phyloP scores from a whole-genome alignment of 2,113 vertebrate genomes.

The Oplegnathus fasciatus region DNA sequence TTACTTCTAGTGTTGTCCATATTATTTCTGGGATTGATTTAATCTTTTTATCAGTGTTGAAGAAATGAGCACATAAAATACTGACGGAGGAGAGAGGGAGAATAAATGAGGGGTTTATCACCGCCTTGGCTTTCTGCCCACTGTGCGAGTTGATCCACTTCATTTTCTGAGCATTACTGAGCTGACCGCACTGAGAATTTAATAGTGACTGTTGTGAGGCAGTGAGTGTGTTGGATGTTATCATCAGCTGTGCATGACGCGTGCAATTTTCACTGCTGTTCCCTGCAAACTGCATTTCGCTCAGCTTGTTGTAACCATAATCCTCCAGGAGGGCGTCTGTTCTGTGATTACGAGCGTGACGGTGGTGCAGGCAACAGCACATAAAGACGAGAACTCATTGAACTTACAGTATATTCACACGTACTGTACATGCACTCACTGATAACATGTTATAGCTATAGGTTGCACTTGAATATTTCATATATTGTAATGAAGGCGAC shows the following conservation, averaged over 20 bases:
- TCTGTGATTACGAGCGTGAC: constrained; percentile 9
- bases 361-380: neutral
- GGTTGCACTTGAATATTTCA: neutral
- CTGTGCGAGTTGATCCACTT: constrained; percentile 29
- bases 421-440: neutral
- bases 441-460: neutral
- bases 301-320: constrained; percentile 31
- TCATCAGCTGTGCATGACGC: constrained; percentile 41
- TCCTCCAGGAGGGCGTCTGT: constrained; percentile 39
- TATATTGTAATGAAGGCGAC: neutral
- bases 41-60: constrained; percentile 23
- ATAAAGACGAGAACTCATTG: neutral
- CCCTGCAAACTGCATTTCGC: constrained; percentile 36
- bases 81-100: constrained; percentile 3
- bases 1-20: neutral
- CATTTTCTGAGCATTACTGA: constrained; percentile 21
- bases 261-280: constrained; percentile 8
- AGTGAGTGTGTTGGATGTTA: constrained; percentile 20
- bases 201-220: constrained; percentile 13
- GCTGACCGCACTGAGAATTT: constrained; percentile 20
- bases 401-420: neutral
- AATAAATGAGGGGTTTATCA: constrained; percentile 36
- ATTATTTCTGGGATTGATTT: constrained; percentile 27
- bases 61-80: constrained; percentile 19
- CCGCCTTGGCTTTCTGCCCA: neutral